phyloP scores from a whole-genome alignment of 2,113 vertebrate species.

The Coptodon rendalli region DNA sequence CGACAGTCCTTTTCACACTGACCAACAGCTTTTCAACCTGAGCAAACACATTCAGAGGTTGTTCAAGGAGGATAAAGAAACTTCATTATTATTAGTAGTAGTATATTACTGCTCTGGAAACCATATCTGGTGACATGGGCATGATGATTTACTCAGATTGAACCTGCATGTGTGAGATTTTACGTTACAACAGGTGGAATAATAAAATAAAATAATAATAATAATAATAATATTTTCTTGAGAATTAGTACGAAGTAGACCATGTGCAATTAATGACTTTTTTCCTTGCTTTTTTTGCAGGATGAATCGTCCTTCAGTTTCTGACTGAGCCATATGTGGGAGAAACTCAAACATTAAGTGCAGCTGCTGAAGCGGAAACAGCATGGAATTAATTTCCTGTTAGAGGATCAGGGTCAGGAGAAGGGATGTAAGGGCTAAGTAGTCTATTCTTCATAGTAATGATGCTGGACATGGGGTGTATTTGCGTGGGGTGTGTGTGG shows the following conservation, averaged over 20 bases:
- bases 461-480: neutral
- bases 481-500: neutral
- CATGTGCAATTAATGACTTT: neutral
- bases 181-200: rapidly evolving
- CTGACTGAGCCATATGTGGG: neutral
- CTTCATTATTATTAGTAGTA: neutral
- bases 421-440: neutral
- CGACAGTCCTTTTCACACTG: neutral
- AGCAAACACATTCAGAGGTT: neutral
- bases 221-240: neutral
- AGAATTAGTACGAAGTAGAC: neutral
- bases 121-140: neutral
- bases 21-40: neutral
- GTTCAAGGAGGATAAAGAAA: neutral
- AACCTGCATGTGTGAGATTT: neutral
- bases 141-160: neutral
- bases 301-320: neutral
- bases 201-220: neutral
- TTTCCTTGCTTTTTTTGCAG: neutral
- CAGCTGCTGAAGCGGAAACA: neutral
- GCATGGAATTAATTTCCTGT: neutral
- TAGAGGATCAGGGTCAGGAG: neutral
- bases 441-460: neutral
- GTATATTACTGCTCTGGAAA: neutral
- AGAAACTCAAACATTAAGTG: neutral